Evolutionary conservation across 2,113 vertebrate species (phyloP).

Genomic region (Hyaena hyaena): DNA sequence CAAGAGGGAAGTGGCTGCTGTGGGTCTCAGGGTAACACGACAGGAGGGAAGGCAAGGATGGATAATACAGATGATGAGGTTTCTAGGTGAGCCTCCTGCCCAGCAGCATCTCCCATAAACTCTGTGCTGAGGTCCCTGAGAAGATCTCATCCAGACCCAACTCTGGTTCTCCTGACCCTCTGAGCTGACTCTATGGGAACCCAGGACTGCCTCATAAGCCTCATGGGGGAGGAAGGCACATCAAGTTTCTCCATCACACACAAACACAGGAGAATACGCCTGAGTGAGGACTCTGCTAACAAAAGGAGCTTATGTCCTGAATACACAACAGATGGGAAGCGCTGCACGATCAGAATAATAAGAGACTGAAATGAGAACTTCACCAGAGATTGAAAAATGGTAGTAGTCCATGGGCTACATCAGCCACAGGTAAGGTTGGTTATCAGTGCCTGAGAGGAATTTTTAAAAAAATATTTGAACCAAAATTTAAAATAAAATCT

Average conservation of each 20-base stretch:
- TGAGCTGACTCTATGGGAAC: background rate
- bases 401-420: background rate
- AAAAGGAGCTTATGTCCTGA: background rate
- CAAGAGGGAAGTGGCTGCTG: background rate
- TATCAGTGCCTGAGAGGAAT: background rate
- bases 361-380: background rate
- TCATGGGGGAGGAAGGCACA: background rate
- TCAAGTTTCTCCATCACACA: constrained; percentile 21
- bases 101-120: background rate
- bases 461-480: background rate
- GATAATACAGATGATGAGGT: background rate
- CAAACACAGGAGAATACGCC: background rate
- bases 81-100: background rate
- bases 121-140: background rate
- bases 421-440: background rate
- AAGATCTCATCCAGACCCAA: background rate
- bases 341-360: background rate
- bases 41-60: too few species aligned
- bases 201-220: background rate
- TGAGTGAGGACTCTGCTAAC: background rate
- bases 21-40: background rate
- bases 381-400: background rate
- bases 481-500: background rate
- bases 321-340: background rate
- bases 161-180: background rate